These are phyloP conservation scores for Bombus haemorrhoidalis DNA, from an alignment of 1,140 invertebrate species.

Conservation along the genomic window DNA sequence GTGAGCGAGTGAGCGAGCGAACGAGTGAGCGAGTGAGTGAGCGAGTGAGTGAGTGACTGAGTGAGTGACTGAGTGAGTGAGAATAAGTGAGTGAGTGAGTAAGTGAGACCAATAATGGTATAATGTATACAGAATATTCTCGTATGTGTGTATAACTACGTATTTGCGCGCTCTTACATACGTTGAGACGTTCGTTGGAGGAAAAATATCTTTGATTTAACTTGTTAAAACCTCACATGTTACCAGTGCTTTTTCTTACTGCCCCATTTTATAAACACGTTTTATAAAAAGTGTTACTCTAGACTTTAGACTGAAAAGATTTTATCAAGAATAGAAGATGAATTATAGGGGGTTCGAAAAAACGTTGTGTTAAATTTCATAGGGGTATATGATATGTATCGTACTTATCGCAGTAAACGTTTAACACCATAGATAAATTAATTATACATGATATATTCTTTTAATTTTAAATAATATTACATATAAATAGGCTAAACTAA, in stretches of 20 bases:
- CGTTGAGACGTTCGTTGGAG: slow-evolving; percentile 25
- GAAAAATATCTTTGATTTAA: slow-evolving; percentile 56
- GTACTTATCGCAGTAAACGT: neutral
- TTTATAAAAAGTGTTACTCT: slow-evolving; percentile 13
- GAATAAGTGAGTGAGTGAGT: neutral
- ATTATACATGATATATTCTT: neutral
- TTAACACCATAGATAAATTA: neutral
- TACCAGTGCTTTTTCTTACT: neutral
- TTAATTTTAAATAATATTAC: neutral
- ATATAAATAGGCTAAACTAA: neutral
- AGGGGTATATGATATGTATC: neutral
- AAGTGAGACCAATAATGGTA: slow-evolving; percentile 53
- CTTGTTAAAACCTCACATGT: neutral
- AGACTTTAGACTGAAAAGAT: neutral
- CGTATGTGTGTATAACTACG: slow-evolving; percentile 21
- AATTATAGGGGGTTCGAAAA: neutral
- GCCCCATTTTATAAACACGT: neutral
- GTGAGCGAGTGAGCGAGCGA: neutral
- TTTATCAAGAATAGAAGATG: neutral
- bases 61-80: too few relatives aligned
- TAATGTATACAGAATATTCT: slow-evolving; percentile 51
- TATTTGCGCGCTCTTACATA: neutral
- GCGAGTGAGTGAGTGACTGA: slow-evolving; percentile 6
- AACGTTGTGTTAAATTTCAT: neutral
- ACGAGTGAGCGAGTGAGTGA: neutral